Conservation (phyloP, 2,113 vertebrate genomes). For the Mus spicilegus region DNA sequence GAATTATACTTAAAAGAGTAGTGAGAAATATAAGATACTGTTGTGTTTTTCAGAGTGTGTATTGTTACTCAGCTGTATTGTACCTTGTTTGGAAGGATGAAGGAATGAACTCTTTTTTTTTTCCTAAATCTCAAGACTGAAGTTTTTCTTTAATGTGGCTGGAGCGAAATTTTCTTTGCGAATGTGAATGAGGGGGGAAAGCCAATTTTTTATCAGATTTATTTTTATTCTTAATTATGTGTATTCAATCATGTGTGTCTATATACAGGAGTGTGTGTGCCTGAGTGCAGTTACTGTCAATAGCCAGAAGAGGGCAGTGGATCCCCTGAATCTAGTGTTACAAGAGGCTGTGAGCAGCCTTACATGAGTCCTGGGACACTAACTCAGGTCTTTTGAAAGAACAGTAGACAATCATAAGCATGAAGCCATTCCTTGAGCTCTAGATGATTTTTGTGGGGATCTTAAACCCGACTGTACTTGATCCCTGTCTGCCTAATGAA, state of each 20-base stretch:
- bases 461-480: not conserved
- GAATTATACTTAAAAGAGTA: slow-evolving; percentile 84
- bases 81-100: slow-evolving; percentile 80
- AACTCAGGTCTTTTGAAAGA: too few relatives aligned
- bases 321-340: not conserved
- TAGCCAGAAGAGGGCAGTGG: not conserved
- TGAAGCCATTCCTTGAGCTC: not conserved
- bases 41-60: slow-evolving; percentile 77
- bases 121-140: slow-evolving; percentile 68
- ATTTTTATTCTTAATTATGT: not conserved
- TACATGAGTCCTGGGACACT: not conserved
- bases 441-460: not conserved
- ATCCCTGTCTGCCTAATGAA: slow-evolving; percentile 19
- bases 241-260: not conserved
- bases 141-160: slow-evolving; percentile 62
- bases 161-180: slow-evolving; percentile 41
- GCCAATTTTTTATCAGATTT: not conserved
- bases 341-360: not conserved
- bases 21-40: slow-evolving; percentile 78
- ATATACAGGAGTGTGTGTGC: not conserved
- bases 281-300: not conserved
- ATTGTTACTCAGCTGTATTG: slow-evolving; percentile 62
- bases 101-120: slow-evolving; percentile 78
- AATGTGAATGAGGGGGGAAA: not conserved
- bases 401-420: not conserved